A percentile compares a stretch with the other conserved stretches of the same genome.
Conservation (phyloP, 1,140 invertebrate genomes). For the Drosophila melanogaster region Release_6_plus_ISO1_MT NC_004354.4:16141001-16141500, state of each 20-base stretch:
- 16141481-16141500: neutral
- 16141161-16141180: neutral
- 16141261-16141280: constrained; percentile 24
- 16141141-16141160: neutral
- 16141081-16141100: constrained; percentile 32
- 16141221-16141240: constrained; percentile 25
- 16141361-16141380: constrained; percentile 2
- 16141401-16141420: neutral
- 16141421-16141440: neutral
- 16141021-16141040: constrained; percentile 2
- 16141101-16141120: constrained; percentile 8
- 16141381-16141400: neutral
- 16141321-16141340: neutral
- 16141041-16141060: constrained; percentile 5
- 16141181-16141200: neutral
- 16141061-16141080: constrained; percentile 32
- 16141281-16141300: constrained; percentile 15
- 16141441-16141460: neutral
- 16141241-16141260: constrained; percentile 16
- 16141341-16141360: neutral
- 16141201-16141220: constrained; percentile 9
- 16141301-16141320: constrained; percentile 2
- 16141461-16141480: neutral
- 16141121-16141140: constrained; percentile 15
- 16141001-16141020: constrained; percentile 1